Evolutionary conservation across 2,113 vertebrate species (phyloP), one percentile per base, ranked within the genome.

Genomic region (Nansenia antarctica): DNA sequence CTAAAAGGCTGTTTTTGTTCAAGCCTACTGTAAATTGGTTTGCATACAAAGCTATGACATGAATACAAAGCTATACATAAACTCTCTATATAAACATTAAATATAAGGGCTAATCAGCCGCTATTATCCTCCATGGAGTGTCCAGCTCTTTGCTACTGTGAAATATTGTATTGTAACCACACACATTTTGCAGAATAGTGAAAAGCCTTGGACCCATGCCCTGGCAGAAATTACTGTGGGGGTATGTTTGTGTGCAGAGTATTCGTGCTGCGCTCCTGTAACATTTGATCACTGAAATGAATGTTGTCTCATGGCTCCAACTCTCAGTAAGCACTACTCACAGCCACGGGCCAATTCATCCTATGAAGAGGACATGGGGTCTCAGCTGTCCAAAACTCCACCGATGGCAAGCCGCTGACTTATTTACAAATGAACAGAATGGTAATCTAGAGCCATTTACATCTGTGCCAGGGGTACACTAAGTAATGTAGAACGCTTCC

Each of bases 201-300:
- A 49, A 20, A 2, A 22, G 45, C 45, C 45, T 49, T 49, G 3
- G n/a, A 6, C 18, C 15, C 18, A 49, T 6, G 20, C 45, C n/a
- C 45, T 22, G 20, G 45, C 20, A 49, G 14, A 30, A 30, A 5
- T 58, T 12, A 30, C 29, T 14, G 29, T 18, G 55, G 22, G 26
- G 27, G 42, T 47, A n/a, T n/a, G 55, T 26, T 5, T 58, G 26
- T 58, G 55, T 58, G n/a, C n/a, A n/a, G 55, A 30, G 55, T 58
- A 12, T 30, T 30, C 27, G 27, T 31, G 14, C 55, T 31, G 14
- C 12, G 26, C 26, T 18, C 27, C 0, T 30, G 14, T 26, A 29
- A 14, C 29, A 58, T 58, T 32, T 30, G 55, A 58, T 58, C 55
- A 58, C n/a, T 30, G 14, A 58, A 31, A 58, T 58, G 29, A 31